Conservation (phyloP, 1,140 invertebrate genomes). For the Tetragnatha versicolor region DNA sequence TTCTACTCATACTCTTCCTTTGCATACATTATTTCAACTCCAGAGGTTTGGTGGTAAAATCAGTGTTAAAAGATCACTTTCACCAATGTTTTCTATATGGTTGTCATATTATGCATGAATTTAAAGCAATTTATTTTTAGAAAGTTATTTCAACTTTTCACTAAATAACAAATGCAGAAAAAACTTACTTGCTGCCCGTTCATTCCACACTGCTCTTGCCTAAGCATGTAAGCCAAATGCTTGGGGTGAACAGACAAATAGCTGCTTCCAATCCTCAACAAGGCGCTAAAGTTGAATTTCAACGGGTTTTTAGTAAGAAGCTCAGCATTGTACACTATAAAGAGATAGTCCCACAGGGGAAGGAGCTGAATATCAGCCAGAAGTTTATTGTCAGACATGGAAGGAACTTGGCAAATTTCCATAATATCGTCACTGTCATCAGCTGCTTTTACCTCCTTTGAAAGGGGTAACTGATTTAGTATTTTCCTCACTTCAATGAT, state of each 20-base stretch:
- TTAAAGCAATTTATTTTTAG: too few species aligned
- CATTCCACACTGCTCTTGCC: too few species aligned
- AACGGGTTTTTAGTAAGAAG: not conserved
- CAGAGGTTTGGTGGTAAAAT: too few species aligned
- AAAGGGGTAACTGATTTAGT: not conserved
- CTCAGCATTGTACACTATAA: conserved; percentile 9
- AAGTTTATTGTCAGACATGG: not conserved
- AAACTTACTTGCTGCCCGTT: too few species aligned
- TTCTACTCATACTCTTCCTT: too few species aligned
- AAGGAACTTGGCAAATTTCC: not conserved
- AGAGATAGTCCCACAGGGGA: conserved; percentile 23
- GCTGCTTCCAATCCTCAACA: not conserved
- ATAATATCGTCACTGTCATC: conserved; percentile 12
- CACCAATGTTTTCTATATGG: too few species aligned
- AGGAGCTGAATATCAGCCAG: not conserved
- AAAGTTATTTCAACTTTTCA: too few species aligned
- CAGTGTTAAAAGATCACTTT: too few species aligned
- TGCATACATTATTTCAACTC: too few species aligned
- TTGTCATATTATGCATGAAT: too few species aligned
- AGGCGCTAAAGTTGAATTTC: not conserved
- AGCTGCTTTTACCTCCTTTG: not conserved
- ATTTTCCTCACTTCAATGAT: not conserved
- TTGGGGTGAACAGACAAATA: not conserved
- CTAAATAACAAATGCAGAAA: too few species aligned
- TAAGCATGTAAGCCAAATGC: conserved; percentile 8